Conservation (phyloP, 2,888 invertebrate genomes). For the Metalampra italica region DNA sequence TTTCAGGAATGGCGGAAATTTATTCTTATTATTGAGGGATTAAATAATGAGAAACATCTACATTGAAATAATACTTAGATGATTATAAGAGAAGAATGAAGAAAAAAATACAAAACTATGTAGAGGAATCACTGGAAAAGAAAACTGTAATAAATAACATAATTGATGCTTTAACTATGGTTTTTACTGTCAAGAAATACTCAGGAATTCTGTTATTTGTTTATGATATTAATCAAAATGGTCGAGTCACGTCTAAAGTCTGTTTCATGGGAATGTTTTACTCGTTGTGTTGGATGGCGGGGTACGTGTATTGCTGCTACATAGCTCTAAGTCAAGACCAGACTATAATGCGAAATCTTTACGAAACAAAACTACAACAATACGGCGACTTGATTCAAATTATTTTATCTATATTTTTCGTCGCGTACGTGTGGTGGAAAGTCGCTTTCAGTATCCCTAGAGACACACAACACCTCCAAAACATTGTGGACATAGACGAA, state of each 20-base stretch:
- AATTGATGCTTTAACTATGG: neutral
- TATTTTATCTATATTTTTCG: neutral
- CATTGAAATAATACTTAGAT: neutral
- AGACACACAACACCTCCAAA: neutral
- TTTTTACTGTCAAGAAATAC: neutral
- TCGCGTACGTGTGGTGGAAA: neutral
- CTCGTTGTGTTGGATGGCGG: slow-evolving; percentile 28
- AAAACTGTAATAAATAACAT: neutral
- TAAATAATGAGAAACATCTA: neutral
- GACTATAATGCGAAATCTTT: slow-evolving; percentile 37
- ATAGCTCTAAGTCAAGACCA: slow-evolving; percentile 37
- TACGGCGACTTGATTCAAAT: neutral
- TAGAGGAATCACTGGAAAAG: neutral
- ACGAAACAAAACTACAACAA: neutral
- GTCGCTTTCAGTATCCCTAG: neutral
- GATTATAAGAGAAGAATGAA: neutral
- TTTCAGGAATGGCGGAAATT: too few species aligned
- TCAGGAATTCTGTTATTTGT: neutral
- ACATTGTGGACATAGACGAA: neutral
- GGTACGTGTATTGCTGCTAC: slow-evolving; percentile 41
- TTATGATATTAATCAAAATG: neutral
- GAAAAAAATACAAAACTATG: neutral
- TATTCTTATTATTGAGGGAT: neutral
- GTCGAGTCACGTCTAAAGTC: slow-evolving; percentile 22
- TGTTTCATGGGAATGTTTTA: slow-evolving; percentile 31